phyloP scores from a whole-genome alignment of 2,113 vertebrate species.

The Centrocercus urophasianus region DNA sequence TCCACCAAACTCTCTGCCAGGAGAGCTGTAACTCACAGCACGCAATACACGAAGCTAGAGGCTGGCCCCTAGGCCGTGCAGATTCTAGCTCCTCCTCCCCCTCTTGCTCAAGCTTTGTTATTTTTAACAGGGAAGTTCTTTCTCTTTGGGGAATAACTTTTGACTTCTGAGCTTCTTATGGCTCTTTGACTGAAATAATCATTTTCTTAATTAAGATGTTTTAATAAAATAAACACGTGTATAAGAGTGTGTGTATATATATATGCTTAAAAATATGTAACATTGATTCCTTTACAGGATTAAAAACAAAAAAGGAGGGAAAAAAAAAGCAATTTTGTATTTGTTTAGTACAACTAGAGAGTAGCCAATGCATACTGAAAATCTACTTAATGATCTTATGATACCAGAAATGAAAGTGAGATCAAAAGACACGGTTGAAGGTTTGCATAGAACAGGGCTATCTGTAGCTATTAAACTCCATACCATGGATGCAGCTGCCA shows the following conservation, averaged over 20 bases:
- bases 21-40: neutral
- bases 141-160: neutral
- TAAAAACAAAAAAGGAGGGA: neutral
- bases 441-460: neutral
- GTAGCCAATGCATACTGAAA: accelerated
- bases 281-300: neutral
- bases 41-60: neutral
- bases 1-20: neutral
- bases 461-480: neutral
- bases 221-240: neutral
- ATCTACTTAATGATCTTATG: accelerated
- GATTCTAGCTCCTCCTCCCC: neutral
- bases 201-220: neutral
- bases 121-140: neutral
- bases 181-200: neutral
- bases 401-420: neutral
- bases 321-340: neutral
- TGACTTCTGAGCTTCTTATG: neutral
- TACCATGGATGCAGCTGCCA: neutral
- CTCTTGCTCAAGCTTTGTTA: neutral
- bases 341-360: neutral
- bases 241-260: neutral
- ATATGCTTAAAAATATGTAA: neutral
- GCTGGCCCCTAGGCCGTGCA: neutral
- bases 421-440: neutral